Percentiles rank a stretch among this genome's conserved stretches.
These are phyloP conservation scores for Nowickia ferox DNA, from an alignment of 2,888 invertebrate genomes.

Conservation along the genomic window DNA sequence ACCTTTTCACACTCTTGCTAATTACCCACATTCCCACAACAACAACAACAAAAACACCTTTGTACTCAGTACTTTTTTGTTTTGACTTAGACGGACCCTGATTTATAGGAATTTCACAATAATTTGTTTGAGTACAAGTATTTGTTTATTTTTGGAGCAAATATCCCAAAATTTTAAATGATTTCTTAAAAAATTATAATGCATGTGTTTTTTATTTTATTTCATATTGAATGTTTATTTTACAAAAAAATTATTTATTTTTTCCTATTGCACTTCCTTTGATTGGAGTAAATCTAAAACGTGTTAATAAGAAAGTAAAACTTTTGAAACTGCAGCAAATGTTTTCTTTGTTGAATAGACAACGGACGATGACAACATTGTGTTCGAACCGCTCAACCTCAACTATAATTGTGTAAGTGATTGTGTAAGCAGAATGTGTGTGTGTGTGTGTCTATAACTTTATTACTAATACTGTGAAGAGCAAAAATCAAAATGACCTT, in stretches of 20 bases:
- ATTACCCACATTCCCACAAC: not conserved
- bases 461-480: conserved; percentile 74
- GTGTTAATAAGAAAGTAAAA: conserved; percentile 38
- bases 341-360: conserved; percentile 39
- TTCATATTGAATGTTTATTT: not conserved
- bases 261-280: not conserved
- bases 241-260: not conserved
- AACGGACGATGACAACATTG: conserved; percentile 71
- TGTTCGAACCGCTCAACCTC: conserved; percentile 69
- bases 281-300: not conserved
- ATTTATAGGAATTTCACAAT: conserved; percentile 53
- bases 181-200: not conserved
- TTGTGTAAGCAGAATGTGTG: conserved; percentile 9
- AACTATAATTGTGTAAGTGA: conserved; percentile 67
- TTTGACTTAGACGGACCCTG: conserved; percentile 9
- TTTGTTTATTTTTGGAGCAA: not conserved
- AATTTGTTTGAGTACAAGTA: not conserved
- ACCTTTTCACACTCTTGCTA: not conserved
- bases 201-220: not conserved
- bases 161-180: not conserved
- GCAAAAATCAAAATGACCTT: conserved; percentile 77
- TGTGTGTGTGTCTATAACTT: conserved; percentile 74
- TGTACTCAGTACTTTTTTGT: not conserved
- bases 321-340: conserved; percentile 22
- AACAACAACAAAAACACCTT: not conserved